phyloP scores from a whole-genome alignment of 1,140 invertebrate genomes.

The Amyelois transitella region DNA sequence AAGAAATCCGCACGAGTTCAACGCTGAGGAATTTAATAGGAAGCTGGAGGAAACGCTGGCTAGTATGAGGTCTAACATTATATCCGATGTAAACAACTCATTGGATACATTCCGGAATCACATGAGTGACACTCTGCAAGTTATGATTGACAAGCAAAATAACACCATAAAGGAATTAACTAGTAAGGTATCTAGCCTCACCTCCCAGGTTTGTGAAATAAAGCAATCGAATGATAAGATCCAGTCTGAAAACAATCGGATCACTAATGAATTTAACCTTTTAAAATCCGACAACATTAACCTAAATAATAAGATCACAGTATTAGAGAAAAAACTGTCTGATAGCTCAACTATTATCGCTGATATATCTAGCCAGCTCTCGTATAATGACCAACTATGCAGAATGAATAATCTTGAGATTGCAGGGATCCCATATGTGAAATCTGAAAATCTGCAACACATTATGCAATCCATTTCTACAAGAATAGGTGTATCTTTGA shows the following conservation, averaged over 20 bases:
- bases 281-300: no score
- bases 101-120: background rate
- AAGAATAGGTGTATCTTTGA: constrained; percentile 1
- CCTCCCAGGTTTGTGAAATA: no score
- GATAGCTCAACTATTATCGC: background rate
- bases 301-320: no score
- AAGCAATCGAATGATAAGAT: no score
- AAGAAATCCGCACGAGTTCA: no score
- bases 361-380: background rate
- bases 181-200: no score
- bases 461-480: background rate
- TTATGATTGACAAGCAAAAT: background rate
- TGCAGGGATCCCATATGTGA: background rate
- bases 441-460: constrained; percentile 7
- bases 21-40: no score
- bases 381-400: background rate
- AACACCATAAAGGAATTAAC: background rate
- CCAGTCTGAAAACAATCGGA: no score
- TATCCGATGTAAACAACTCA: no score
- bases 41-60: no score
- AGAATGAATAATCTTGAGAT: constrained; percentile 9
- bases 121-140: background rate
- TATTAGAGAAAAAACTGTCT: background rate
- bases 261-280: no score
- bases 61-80: no score